Evolutionary conservation across 2,888 invertebrate genomes (phyloP), one percentile per base, ranked within the genome.

Genomic region (Lochmaea crataegi): DNA sequence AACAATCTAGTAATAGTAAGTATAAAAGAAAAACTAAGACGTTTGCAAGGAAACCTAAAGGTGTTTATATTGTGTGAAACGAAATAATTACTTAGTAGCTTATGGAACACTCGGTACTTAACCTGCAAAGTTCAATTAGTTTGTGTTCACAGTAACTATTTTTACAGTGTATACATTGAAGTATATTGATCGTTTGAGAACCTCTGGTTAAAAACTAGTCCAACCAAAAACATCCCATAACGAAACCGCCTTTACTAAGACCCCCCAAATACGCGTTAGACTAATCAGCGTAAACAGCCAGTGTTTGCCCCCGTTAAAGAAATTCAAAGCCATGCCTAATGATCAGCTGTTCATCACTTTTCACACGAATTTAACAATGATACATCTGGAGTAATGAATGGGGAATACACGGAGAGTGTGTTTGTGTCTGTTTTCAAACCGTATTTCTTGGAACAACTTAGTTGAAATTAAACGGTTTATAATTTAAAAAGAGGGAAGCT

Each of bases 241-340:
- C 68, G 65, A 73, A 68, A 72, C 67, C 69, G 70, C 69, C 57
- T 48, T 60, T 45, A 42, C 48, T 48, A 66, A 77, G 78, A 80
- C 78, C 82, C 82, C 82, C 80, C 79, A 73, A 82, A 83, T 82
- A 82, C 82, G 82, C 80, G 81, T 84, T 83, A 83, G 78, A 77
- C 80, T 83, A 84, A 84, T 84, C 84, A 83, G 83, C 84, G 84
- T 84, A 82, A 84, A 84, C 81, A 79, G 66, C 79, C 77, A 80
- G 74, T 79, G 77, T 81, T 82, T 79, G 79, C 76, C 77, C 77
- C 78, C 78, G 80, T 78, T 79, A 82, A 84, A 83, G 82, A 84
- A 84, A 83, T 77, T 79, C 81, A 77, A 74, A 80, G 82, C 84
- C 45, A 82, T 85, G 78, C 80, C 85, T 84, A 85, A 85, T 83